These are phyloP conservation scores for Zaprionus lachaisei DNA, from an alignment of 1,140 invertebrate species.

Conservation along the genomic window DNA sequence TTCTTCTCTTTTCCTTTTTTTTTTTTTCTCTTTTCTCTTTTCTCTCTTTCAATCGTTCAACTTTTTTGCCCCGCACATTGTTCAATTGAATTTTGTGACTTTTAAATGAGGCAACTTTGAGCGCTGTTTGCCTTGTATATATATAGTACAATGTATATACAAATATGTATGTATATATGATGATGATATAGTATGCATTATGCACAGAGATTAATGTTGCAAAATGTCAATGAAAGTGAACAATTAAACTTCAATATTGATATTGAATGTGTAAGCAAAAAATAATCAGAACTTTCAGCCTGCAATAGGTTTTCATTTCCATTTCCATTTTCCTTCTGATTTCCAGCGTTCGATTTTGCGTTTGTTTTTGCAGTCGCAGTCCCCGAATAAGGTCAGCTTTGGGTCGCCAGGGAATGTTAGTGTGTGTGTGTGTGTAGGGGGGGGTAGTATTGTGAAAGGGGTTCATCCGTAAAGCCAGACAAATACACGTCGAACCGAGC, in stretches of 20 bases:
- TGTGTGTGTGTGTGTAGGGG: neutral
- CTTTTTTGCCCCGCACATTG: neutral
- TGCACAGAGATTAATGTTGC: slow-evolving; percentile 9
- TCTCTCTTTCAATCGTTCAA: neutral
- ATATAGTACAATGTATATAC: neutral
- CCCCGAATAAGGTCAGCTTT: slow-evolving; percentile 18
- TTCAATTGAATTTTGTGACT: slow-evolving; percentile 22
- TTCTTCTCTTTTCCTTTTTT: neutral
- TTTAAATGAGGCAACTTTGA: slow-evolving; percentile 21
- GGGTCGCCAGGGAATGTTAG: slow-evolving; percentile 1
- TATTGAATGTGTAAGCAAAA: neutral
- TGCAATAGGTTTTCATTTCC: slow-evolving; percentile 25
- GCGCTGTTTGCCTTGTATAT: neutral
- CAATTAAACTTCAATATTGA: slow-evolving; percentile 24
- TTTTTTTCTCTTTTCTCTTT: too few species aligned
- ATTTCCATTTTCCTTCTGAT: neutral
- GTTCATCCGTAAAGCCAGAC: slow-evolving; percentile 57
- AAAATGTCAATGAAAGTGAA: slow-evolving; percentile 14
- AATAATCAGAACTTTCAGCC: neutral
- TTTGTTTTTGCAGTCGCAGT: slow-evolving; percentile 14
- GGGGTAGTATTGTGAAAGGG: neutral
- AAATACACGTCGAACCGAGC: slow-evolving; percentile 44
- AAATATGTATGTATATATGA: too few species aligned
- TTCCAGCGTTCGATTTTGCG: neutral
- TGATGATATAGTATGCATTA: neutral